Conservation (phyloP, 2,888 invertebrate species). For the Zaprionus bogoriensis region DNA sequence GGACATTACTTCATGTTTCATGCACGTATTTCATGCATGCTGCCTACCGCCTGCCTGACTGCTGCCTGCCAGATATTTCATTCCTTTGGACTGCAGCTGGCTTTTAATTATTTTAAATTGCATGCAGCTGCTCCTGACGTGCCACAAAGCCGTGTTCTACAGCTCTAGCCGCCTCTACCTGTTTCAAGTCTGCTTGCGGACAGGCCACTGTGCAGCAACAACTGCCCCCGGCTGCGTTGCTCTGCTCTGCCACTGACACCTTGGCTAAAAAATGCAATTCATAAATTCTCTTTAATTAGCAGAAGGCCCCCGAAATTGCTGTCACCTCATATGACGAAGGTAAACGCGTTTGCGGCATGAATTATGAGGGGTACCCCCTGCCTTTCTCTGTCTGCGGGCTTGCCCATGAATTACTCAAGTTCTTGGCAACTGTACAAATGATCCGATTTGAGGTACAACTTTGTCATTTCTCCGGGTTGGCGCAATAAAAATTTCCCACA, state of each 20-base stretch:
- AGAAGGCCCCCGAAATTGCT: conserved; percentile 18
- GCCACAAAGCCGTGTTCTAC: conserved; percentile 28
- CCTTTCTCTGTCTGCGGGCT: too few species aligned
- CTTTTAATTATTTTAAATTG: conserved; percentile 71
- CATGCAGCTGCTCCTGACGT: conserved; percentile 63
- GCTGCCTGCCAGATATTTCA: conserved; percentile 54
- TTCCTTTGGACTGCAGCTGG: conserved; percentile 27
- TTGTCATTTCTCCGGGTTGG: background rate
- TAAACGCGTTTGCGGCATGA: background rate
- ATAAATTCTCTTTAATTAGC: conserved; percentile 48
- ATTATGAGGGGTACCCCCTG: too few species aligned
- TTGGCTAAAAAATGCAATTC: conserved; percentile 36
- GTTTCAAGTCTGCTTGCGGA: conserved; percentile 20
- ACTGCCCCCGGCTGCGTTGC: conserved; percentile 9
- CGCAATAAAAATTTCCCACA: background rate
- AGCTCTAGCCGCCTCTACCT: too few species aligned
- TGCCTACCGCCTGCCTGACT: conserved; percentile 13
- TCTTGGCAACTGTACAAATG: background rate
- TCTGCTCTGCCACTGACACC: conserved; percentile 10
- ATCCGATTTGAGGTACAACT: background rate
- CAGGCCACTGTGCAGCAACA: conserved; percentile 38
- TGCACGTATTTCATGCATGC: conserved; percentile 25
- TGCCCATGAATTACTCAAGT: background rate
- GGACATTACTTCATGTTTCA: conserved; percentile 24
- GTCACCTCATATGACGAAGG: conserved; percentile 18